Evolutionary conservation across 2,797 vertebrate genomes (phyloP).

Genomic region (Petrocephalus schoutedeni): DNA sequence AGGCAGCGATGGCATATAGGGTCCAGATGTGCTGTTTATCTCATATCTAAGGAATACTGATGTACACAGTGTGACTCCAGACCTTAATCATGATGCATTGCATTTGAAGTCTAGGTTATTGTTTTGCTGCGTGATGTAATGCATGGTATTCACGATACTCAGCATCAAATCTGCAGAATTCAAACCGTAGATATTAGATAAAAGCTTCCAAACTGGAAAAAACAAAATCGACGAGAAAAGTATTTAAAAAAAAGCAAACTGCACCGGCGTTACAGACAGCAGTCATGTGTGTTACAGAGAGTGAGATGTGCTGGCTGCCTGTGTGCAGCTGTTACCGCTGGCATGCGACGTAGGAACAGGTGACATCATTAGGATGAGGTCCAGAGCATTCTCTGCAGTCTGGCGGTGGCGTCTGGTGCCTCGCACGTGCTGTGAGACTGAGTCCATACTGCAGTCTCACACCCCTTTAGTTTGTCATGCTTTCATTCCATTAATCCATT

Average conservation of each 20-base stretch:
- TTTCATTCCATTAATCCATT: not conserved
- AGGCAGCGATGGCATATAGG: slow-evolving; percentile 55
- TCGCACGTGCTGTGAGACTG: not conserved
- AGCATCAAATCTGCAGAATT: not conserved
- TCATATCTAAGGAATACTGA: not conserved
- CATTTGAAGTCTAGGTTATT: not conserved
- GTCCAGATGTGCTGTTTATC: slow-evolving; percentile 22
- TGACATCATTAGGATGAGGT: not conserved
- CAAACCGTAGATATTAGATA: not conserved
- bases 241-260: not conserved
- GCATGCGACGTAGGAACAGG: not conserved
- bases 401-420: not conserved
- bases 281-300: not conserved
- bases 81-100: not conserved
- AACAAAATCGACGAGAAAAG: not conserved
- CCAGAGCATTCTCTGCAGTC: not conserved
- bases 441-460: not conserved
- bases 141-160: not conserved
- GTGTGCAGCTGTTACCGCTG: not conserved
- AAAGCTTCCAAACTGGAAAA: not conserved
- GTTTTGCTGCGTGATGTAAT: not conserved
- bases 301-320: not conserved
- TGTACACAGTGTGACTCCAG: not conserved
- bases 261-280: not conserved
- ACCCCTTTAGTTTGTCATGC: not conserved